Evolutionary conservation across 1,140 invertebrate genomes (phyloP), one percentile per base, ranked within the genome.

Genomic region (Caenorhabditis tropicalis): DNA sequence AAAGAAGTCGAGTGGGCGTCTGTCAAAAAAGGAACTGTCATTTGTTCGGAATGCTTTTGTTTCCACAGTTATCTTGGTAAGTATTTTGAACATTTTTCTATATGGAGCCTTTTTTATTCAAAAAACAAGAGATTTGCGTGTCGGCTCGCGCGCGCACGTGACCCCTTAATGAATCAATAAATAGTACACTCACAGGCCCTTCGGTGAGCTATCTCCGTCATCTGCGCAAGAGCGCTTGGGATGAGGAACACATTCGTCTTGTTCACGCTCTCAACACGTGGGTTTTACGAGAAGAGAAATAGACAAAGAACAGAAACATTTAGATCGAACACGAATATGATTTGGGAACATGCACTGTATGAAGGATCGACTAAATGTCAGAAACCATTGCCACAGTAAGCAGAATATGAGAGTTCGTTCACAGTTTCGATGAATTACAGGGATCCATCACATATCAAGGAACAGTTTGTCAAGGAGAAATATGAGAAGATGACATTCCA

Each of bases 181-280:
- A 74, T 74, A 74, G 65, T 74, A 43, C 36, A 74, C 65, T 74
- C 65, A 74, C 65, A 74, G 65, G 65, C 36, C 65, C 65, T 10
- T 74, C 65, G 29, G 65, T 74, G 65, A 74, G 65, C 36, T 74
- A 74, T 74, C 65, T 74, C 65, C 65, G 65, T 43, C 65, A 74
- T 74, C 65, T 74, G 36, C 65, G 65, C 36, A 74, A 74, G 36
- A 74, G 65, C 43, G 65, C 65, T 74, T 74, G 65, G 65, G 65
- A 74, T 74, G 65, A 74, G 65, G 65, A 74, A 46, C 65, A 74
- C 36, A 74, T 74, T 43, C 65, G 65, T n/a, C 65, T 74, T 15
- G 65, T 74, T 74, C 65, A 74, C 65, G 65, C 65, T 74, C 65
- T 74, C 29, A 74, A 74, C 36, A 24, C 65, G 65, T 74, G 29